These are phyloP conservation scores for Rhodeus uyekii DNA, from an alignment of 2,797 vertebrate species.

Conservation along the genomic window DNA sequence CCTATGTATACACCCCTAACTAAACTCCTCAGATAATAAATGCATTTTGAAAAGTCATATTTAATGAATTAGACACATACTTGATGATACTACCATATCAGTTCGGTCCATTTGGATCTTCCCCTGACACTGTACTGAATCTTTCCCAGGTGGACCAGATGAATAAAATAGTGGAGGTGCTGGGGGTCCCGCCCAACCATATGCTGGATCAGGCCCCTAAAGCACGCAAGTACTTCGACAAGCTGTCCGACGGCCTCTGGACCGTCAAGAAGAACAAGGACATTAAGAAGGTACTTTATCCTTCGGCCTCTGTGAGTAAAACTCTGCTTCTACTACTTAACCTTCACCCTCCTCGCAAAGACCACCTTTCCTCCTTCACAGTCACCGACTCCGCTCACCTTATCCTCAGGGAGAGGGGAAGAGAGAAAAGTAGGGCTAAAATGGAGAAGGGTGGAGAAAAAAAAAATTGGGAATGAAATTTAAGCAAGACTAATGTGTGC, in stretches of 20 bases:
- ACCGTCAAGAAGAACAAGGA: slow-evolving; percentile 94
- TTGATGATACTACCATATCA: neutral
- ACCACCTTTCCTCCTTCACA: neutral
- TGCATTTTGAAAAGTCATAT: neutral
- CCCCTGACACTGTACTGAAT: neutral
- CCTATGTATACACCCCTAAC: too few species aligned
- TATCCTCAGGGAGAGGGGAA: slow-evolving; percentile 35
- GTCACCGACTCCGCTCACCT: neutral
- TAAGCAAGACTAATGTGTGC: neutral
- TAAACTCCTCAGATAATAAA: neutral
- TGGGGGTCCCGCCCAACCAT: slow-evolving; percentile 90
- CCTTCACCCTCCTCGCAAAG: slow-evolving; percentile 17
- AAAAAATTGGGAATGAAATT: neutral
- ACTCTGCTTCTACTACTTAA: slow-evolving; percentile 56
- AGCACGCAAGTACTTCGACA: slow-evolving; percentile 94
- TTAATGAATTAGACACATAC: neutral
- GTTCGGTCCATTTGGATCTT: neutral
- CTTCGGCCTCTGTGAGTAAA: slow-evolving; percentile 67
- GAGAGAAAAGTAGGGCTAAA: slow-evolving; percentile 5
- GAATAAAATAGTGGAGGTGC: slow-evolving; percentile 94
- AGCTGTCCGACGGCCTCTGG: slow-evolving; percentile 92
- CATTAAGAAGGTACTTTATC: slow-evolving; percentile 88
- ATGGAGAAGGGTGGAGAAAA: neutral
- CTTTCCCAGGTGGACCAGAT: slow-evolving; percentile 88
- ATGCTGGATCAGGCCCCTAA: slow-evolving; percentile 95